Base-by-base conservation (phyloP, 2,888 invertebrate species). In the Smittia sp. region DNA sequence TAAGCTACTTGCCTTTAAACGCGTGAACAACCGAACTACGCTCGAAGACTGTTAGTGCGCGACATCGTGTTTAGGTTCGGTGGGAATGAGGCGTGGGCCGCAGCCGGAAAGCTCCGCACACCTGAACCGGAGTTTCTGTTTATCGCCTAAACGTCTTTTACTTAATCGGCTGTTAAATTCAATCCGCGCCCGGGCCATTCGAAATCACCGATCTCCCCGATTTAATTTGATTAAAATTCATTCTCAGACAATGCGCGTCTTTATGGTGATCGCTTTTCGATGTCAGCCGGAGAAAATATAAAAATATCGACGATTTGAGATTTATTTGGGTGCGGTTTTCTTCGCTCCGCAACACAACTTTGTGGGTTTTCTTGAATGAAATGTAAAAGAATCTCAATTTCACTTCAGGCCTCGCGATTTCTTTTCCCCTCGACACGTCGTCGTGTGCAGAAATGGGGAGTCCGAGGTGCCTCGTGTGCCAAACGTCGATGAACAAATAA, bases 311-410 rank as follows among this genome's bases (percentile, higher is more conserved):
- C n/a, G 58, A 22, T 58, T 58, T 2, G 58, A n/a, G 58, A 58
- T 22, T 58, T 22, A 22, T 58, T 58, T 58, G 58, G 58, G 58
- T 58, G 58, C 58, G 58, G 58, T 58, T 58, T 20, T 46, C 15
- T 11, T 58, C 22, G 4, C 20, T 58, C n/a, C n/a, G 58, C 58
- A 58, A 58, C 58, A 58, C 46, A 46, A 22, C 20, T 18, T 58
- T 58, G 58, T 58, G 58, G 58, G 58, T 58, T 58, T 58, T 18
- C 58, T 58, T 58, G 46, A 46, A 46, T 58, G 58, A 58, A 46
- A 58, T n/a, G 58, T 22, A n/a, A 58, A 58, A 58, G 58, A 58
- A 58, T 58, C 58, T 58, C 22, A 58, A 18, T 58, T 58, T 58
- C 58, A 22, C 18, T 58, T 20, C 22, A 20, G 18, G 58, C 58